Base-by-base conservation (phyloP, 2,113 vertebrate species). In the Lethenteron camtschaticum region DNA sequence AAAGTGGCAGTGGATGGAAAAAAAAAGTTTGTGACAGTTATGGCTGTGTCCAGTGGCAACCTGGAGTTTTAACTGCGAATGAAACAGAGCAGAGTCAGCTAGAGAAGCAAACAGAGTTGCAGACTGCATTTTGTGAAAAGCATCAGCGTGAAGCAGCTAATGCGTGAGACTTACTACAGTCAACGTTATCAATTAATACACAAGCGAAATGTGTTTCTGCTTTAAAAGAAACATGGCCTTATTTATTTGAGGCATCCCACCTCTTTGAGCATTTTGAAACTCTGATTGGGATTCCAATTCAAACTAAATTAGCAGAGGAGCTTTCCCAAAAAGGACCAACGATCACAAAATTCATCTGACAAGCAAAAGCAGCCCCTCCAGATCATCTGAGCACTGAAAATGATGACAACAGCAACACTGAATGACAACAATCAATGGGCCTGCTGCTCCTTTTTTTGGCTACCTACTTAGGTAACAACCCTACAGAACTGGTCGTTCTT, bases 271-370 rank as follows among this genome's bases (percentile, higher is more conserved):
- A 74, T 16, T 57, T 41, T 55, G 60, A 11, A 71, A 71, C 58
- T 3, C 56, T 71, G 18, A 18, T 71, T 57, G 70, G 20, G 20
- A 20, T 20, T 20, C 20, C 20, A 20, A 20, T 73, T 10, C 59
- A 71, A 71, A 74, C 3, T 4, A 73, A 73, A 72, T 55, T 73
- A 66, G 68, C 72, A 70, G 70, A 74, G 41, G 71, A 70, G 60
- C 16, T 74, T 18, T 70, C 68, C 9, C 70, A 56, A 59, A 74
- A 74, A 71, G 68, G 12, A 74, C 66, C 55, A 18, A 69, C 18
- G 20, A 71, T 72, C 69, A 71, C 68, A 68, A 68, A 68, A 68
- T 10, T 68, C 11, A 68, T n/a, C 68, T 41, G n/a, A 68, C 68
- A 68, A 68, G 68, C 68, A 68, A 68, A 68, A 68, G 68, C 68